These are phyloP conservation scores for Lacerta agilis DNA, from an alignment of 2,797 vertebrate genomes.

Conservation along the genomic window DNA sequence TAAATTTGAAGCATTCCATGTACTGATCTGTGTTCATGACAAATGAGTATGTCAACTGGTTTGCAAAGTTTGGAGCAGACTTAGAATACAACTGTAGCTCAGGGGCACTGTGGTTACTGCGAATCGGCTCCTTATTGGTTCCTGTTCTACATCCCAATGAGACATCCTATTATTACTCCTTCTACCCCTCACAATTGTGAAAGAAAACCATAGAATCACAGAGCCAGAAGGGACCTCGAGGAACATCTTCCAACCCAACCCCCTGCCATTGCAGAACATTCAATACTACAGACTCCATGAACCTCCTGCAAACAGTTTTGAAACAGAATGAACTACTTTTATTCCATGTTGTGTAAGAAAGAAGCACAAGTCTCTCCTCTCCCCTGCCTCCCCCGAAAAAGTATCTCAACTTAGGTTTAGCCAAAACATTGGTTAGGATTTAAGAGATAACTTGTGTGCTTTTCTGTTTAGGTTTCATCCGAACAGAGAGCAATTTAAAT, in stretches of 20 bases:
- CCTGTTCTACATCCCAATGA: background rate
- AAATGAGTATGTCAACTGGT: background rate
- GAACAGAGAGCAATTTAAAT: constrained; percentile 59
- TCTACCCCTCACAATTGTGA: background rate
- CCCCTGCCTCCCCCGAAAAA: background rate
- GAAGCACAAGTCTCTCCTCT: background rate
- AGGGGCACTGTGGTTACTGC: background rate
- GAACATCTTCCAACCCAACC: too few relatives aligned
- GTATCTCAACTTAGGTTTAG: constrained; percentile 36
- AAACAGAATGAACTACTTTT: constrained; percentile 52
- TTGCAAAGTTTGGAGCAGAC: background rate
- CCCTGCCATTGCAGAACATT: too few relatives aligned
- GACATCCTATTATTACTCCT: background rate
- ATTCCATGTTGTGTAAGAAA: constrained; percentile 22
- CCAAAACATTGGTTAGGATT: constrained; percentile 53
- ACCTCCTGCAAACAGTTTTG: constrained; percentile 30
- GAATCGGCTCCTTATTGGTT: background rate
- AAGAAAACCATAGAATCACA: too few relatives aligned
- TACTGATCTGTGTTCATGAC: background rate
- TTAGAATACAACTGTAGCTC: background rate
- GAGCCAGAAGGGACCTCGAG: too few relatives aligned
- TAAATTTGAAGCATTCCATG: background rate
- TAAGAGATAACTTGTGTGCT: constrained; percentile 49
- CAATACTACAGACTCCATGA: too few relatives aligned
- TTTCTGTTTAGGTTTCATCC: constrained; percentile 70